phyloP scores from a whole-genome alignment of 2,113 vertebrate species.

The Macquaria australasica region DNA sequence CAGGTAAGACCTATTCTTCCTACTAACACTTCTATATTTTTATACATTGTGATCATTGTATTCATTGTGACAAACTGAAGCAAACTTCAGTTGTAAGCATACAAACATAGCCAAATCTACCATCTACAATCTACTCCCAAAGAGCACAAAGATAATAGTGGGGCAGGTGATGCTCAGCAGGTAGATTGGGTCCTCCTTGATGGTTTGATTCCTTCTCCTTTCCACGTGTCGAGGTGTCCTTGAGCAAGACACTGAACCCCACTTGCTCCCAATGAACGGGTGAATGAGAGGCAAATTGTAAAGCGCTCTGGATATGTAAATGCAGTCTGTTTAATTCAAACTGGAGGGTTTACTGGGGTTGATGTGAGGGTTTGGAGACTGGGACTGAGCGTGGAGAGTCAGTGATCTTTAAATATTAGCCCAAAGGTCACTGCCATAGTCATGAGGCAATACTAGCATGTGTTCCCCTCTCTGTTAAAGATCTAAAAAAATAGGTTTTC shows the following conservation, averaged over 20 bases:
- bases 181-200: neutral
- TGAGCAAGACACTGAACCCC: no score
- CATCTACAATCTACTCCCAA: neutral
- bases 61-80: neutral
- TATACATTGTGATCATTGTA: neutral
- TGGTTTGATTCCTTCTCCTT: no score
- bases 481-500: neutral
- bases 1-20: conserved; percentile 70
- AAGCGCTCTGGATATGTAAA: neutral
- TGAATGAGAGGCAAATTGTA: neutral
- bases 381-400: neutral
- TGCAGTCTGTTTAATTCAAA: neutral
- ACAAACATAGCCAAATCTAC: neutral
- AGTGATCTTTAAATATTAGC: neutral
- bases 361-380: neutral
- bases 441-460: neutral
- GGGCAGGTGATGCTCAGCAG: no score
- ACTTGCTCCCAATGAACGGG: neutral
- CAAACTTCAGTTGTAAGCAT: neutral
- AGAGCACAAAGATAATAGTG: neutral
- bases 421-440: neutral
- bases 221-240: neutral
- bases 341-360: neutral
- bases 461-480: neutral
- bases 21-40: neutral